Conservation (phyloP, 2,888 invertebrate species). For the Mesorhabditis spiculigera region DNA sequence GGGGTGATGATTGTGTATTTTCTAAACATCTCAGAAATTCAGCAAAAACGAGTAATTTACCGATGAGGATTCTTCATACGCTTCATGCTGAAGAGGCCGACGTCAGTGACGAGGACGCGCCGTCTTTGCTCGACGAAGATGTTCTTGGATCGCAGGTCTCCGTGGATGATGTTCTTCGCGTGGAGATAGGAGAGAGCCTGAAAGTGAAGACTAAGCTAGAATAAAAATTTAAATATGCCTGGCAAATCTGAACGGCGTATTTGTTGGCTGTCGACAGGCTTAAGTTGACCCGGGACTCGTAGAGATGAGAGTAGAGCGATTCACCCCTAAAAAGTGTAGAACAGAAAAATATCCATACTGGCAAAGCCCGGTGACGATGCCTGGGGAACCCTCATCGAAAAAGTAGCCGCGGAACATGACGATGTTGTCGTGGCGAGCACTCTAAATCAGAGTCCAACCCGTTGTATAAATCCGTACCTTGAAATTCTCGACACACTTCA, state of each 20-base stretch:
- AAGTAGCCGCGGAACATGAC: slow-evolving; percentile 99
- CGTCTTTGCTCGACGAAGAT: slow-evolving; percentile 77
- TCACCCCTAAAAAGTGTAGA: slow-evolving; percentile 76
- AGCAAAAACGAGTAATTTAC: slow-evolving; percentile 13
- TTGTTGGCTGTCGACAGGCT: slow-evolving; percentile 86
- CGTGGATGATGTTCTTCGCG: slow-evolving; percentile 92
- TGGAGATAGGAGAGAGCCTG: slow-evolving; percentile 95
- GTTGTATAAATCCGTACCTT: slow-evolving; percentile 62
- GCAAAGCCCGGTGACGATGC: slow-evolving; percentile 73
- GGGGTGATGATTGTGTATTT: slow-evolving; percentile 74
- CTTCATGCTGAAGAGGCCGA: slow-evolving; percentile 93
- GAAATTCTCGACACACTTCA: slow-evolving; percentile 85
- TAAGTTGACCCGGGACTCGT: slow-evolving; percentile 60
- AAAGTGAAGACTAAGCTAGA: not conserved
- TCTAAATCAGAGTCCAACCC: slow-evolving; percentile 70
- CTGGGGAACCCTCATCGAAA: slow-evolving; percentile 92
- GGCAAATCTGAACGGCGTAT: slow-evolving; percentile 92
- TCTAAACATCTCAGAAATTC: slow-evolving; percentile 24
- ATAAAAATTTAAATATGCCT: slow-evolving; percentile 65
- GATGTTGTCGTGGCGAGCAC: slow-evolving; percentile 95
- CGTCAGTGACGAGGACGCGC: slow-evolving; percentile 96
- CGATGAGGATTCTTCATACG: slow-evolving; percentile 69
- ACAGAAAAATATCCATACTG: too few relatives aligned
- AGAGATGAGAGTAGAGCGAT: slow-evolving; percentile 24
- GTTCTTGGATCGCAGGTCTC: slow-evolving; percentile 96